A percentile compares a stretch with the other conserved stretches of the same genome.
These are phyloP conservation scores for Palythoa caribaeorum DNA, from an alignment of 92 coral and sea anemone species.

Conservation along the genomic window DNA sequence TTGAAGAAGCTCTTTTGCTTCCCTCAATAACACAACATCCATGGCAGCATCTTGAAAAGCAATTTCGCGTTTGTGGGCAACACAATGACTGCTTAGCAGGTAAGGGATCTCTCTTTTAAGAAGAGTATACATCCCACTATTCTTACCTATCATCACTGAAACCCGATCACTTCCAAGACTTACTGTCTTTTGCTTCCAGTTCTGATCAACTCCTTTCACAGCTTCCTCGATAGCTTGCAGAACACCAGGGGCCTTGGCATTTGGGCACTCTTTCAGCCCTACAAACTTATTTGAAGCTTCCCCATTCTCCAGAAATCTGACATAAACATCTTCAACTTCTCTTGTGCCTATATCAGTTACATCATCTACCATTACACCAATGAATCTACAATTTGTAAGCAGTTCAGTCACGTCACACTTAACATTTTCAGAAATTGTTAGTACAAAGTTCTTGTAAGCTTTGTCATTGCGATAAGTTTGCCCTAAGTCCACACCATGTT, in stretches of 20 bases:
- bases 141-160: not conserved
- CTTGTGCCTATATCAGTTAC: not conserved
- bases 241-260: constrained; percentile 41
- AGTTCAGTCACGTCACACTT: constrained; percentile 46
- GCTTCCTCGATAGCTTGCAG: constrained; percentile 16
- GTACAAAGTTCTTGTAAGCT: not conserved
- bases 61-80: not conserved
- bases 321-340: constrained; percentile 29
- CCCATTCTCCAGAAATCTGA: constrained; percentile 29
- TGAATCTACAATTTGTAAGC: constrained; percentile 21
- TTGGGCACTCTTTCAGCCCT: constrained; percentile 25
- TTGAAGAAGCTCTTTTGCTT: constrained; percentile 44
- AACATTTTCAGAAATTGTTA: constrained; percentile 41
- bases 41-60: not conserved
- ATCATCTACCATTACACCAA: constrained; percentile 55
- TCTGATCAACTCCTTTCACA: constrained; percentile 10
- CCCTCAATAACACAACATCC: constrained; percentile 26
- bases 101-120: constrained; percentile 12
- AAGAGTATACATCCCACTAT: not conserved
- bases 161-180: not conserved
- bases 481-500: constrained; percentile 48
- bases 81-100: not conserved
- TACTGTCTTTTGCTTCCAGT: constrained; percentile 9
- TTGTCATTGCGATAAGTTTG: constrained; percentile 47
- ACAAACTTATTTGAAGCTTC: constrained; percentile 46